Evolutionary conservation across 2,797 vertebrate genomes (phyloP).

Genomic region (Paedocypris micromegethes): DNA sequence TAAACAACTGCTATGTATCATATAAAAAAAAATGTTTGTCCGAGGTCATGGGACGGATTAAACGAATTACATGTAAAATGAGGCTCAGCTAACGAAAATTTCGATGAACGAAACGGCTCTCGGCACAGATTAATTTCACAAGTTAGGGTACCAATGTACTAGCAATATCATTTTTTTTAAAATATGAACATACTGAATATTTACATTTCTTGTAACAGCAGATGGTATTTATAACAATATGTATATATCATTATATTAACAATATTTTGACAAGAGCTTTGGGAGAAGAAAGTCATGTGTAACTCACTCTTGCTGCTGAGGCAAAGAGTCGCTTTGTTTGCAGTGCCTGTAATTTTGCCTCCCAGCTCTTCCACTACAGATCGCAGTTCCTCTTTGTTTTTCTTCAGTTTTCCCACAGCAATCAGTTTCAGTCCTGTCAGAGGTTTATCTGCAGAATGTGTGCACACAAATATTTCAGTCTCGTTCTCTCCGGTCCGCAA

Average conservation of each 20-base stretch:
- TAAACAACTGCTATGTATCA: too few relatives aligned
- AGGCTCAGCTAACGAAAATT: too few relatives aligned
- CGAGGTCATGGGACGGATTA: too few relatives aligned
- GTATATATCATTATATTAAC: background rate
- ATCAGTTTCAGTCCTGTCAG: constrained; percentile 84
- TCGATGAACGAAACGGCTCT: too few relatives aligned
- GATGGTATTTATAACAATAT: background rate
- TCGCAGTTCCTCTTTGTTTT: constrained; percentile 92
- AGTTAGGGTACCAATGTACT: too few relatives aligned
- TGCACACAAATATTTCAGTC: background rate
- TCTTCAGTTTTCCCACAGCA: constrained; percentile 81
- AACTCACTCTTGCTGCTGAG: constrained; percentile 88
- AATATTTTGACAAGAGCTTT: background rate
- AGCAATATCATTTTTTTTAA: too few relatives aligned
- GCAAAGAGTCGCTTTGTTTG: constrained; percentile 83
- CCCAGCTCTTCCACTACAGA: constrained; percentile 81
- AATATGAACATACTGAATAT: too few relatives aligned
- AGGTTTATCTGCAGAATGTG: constrained; percentile 75
- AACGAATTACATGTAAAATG: too few relatives aligned
- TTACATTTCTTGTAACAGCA: too few relatives aligned
- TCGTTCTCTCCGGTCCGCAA: too few relatives aligned
- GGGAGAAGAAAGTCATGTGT: background rate
- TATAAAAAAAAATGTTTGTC: too few relatives aligned
- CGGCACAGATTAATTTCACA: too few relatives aligned
- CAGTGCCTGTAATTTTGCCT: constrained; percentile 80